Conservation (phyloP, 2,797 vertebrate species). For the Phaenicophaeus curvirostris region DNA sequence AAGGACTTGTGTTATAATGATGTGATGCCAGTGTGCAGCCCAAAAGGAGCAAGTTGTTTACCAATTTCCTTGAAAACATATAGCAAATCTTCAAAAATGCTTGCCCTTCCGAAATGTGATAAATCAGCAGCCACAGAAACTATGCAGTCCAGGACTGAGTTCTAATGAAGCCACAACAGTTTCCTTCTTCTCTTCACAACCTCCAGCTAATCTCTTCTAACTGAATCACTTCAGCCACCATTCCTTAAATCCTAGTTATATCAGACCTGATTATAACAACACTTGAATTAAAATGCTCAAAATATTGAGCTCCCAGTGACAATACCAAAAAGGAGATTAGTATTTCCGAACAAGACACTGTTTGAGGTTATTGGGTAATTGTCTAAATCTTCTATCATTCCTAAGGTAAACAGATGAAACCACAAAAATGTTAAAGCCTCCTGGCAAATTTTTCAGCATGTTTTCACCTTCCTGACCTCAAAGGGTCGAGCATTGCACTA, state of each 20-base stretch:
- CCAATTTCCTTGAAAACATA: background rate
- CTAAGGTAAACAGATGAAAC: slow-evolving; percentile 60
- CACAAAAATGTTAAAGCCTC: slow-evolving; percentile 42
- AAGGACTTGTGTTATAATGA: background rate
- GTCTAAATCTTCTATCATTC: slow-evolving; percentile 48
- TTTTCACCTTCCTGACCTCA: slow-evolving; percentile 58
- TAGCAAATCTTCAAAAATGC: background rate
- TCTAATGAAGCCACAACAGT: background rate
- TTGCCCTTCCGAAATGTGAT: background rate
- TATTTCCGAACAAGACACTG: background rate
- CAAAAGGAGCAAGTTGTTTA: background rate
- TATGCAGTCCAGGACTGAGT: background rate
- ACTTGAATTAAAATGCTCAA: background rate
- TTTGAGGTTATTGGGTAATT: slow-evolving; percentile 15
- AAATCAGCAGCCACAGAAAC: background rate
- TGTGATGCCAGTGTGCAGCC: fast-evolving
- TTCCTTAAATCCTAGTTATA: slow-evolving; percentile 2
- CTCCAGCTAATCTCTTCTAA: background rate
- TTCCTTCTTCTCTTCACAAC: background rate
- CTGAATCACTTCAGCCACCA: background rate
- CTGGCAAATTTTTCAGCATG: background rate
- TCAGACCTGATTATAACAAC: background rate
- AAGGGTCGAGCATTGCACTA: background rate
- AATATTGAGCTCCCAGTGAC: background rate
- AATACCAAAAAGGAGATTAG: background rate